phyloP scores from a whole-genome alignment of 1,140 invertebrate species.

The Chrysomallon squamiferum region DNA sequence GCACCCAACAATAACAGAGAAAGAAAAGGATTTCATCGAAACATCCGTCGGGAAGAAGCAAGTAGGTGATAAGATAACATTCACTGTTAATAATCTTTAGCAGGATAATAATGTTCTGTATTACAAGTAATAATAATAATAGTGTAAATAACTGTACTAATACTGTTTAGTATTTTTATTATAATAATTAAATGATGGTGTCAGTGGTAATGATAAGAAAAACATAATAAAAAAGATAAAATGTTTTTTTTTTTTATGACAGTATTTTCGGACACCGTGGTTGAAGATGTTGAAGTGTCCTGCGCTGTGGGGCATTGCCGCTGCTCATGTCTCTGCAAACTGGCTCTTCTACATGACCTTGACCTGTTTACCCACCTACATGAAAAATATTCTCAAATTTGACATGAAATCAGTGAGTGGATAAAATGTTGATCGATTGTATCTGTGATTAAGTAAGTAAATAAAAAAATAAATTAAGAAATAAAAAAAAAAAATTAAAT shows the following conservation, averaged over 20 bases:
- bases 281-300: constrained; percentile 43
- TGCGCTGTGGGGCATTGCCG: constrained; percentile 52
- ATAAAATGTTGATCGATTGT: too few relatives aligned
- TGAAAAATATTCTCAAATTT: constrained; percentile 60
- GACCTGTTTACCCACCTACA: constrained; percentile 58
- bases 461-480: too few relatives aligned
- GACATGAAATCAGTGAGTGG: constrained; percentile 52
- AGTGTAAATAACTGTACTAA: too few relatives aligned
- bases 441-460: too few relatives aligned
- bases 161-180: neutral
- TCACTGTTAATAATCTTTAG: too few relatives aligned
- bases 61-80: constrained; percentile 9
- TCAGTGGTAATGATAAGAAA: too few relatives aligned
- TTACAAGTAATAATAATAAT: too few relatives aligned
- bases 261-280: constrained; percentile 53
- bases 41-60: constrained; percentile 14
- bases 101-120: too few relatives aligned
- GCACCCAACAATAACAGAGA: constrained; percentile 34
- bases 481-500: too few relatives aligned
- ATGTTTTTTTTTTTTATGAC: constrained; percentile 21
- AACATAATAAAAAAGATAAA: too few relatives aligned
- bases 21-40: constrained; percentile 42
- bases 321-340: constrained; percentile 55
- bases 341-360: constrained; percentile 59
- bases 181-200: neutral